phyloP scores from a whole-genome alignment of 2,113 vertebrate species.

The Gallinago paraguaiae region DNA sequence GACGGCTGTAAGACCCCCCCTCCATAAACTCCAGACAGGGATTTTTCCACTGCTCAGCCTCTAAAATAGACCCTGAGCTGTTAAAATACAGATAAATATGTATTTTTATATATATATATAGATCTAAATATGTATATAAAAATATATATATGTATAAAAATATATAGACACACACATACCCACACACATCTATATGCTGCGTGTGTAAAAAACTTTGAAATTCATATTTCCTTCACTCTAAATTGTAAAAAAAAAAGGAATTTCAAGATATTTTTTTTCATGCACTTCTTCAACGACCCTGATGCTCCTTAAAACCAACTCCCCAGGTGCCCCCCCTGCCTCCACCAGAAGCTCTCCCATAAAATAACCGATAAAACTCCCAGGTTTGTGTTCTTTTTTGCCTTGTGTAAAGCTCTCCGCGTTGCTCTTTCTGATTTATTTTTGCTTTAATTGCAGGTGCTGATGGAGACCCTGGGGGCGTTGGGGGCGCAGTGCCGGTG shows the following conservation, averaged over 20 bases:
- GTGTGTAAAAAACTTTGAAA: neutral
- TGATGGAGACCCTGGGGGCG: slow-evolving; percentile 95
- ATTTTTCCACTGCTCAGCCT: neutral
- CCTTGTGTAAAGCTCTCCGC: accelerated
- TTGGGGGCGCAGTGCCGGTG: slow-evolving; percentile 95
- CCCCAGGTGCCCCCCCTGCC: too few relatives aligned
- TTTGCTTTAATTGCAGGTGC: slow-evolving; percentile 76
- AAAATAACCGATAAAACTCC: accelerated
- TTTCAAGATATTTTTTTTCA: neutral
- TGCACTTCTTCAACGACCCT: accelerated
- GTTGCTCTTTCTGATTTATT: neutral
- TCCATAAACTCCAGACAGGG: accelerated
- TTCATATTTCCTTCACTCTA: neutral
- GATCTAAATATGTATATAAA: neutral
- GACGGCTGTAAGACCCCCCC: slow-evolving; percentile 85
- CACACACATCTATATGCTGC: neutral
- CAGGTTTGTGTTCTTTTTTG: accelerated
- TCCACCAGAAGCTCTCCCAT: neutral
- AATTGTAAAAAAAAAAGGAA: neutral
- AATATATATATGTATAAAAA: neutral
- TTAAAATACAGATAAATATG: neutral
- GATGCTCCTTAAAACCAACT: neutral
- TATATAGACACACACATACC: neutral
- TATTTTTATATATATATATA: neutral
- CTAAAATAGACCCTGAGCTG: neutral